Evolutionary conservation across 2,888 invertebrate genomes (phyloP).

Genomic region (Drosophila stalkeri): DNA sequence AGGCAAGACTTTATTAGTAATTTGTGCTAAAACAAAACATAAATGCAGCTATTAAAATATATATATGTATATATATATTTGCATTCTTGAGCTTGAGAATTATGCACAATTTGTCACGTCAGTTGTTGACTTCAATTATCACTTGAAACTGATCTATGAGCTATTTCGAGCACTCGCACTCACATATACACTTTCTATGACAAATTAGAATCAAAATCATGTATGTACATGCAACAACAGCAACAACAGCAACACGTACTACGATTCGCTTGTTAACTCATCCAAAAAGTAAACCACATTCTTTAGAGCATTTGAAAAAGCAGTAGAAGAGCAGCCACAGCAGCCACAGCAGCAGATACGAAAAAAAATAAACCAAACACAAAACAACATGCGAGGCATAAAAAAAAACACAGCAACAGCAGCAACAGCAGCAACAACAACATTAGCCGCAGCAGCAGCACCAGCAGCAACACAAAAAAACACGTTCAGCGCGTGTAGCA

Average conservation of each 20-base stretch:
- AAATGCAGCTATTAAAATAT: background rate
- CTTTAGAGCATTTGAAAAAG: conserved; percentile 72
- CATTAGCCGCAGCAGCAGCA: conserved; percentile 24
- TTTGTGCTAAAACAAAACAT: background rate
- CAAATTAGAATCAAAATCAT: conserved; percentile 63
- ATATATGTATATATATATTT: background rate
- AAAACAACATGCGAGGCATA: conserved; percentile 63
- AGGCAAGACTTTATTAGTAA: conserved; percentile 19
- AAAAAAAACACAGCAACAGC: conserved; percentile 51
- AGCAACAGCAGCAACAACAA: conserved; percentile 20
- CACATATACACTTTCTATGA: conserved; percentile 75
- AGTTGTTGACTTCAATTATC: conserved; percentile 67
- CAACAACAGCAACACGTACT: conserved; percentile 45
- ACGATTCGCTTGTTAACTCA: conserved; percentile 78
- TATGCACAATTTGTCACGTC: conserved; percentile 65
- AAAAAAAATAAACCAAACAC: conserved; percentile 25
- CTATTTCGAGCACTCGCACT: conserved; percentile 63
- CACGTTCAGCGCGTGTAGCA: conserved; percentile 76
- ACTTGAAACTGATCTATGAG: conserved; percentile 69
- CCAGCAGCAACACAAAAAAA: conserved; percentile 60
- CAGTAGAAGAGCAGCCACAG: conserved; percentile 20
- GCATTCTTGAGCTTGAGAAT: conserved; percentile 23
- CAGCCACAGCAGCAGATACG: conserved; percentile 18
- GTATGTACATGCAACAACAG: conserved; percentile 49
- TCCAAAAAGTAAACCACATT: conserved; percentile 82